phyloP scores from a whole-genome alignment of 1,140 invertebrate species.

The Notospermus geniculatus region DNA sequence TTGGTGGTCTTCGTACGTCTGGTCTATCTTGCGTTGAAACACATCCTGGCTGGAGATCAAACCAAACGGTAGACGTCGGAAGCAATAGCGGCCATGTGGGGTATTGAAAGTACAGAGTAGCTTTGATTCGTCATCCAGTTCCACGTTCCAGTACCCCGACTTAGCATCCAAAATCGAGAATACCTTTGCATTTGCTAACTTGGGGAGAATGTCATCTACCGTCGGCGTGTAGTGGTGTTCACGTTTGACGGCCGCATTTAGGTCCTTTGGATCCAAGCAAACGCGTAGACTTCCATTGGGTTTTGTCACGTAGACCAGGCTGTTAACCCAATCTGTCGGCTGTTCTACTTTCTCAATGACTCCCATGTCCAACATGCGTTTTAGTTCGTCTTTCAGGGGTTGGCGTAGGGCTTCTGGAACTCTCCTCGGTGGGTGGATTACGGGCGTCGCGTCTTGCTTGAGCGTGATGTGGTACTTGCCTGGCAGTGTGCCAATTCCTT shows the following conservation, averaged over 20 bases:
- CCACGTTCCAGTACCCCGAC: slow-evolving; percentile 55
- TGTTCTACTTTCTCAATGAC: slow-evolving; percentile 39
- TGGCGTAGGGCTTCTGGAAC: slow-evolving; percentile 39
- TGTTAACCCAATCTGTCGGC: slow-evolving; percentile 33
- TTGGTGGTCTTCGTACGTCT: too few relatives aligned
- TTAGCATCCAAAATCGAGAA: slow-evolving; percentile 58
- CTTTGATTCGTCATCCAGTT: slow-evolving; percentile 41
- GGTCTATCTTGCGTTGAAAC: too few relatives aligned
- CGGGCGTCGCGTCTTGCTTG: slow-evolving; percentile 23
- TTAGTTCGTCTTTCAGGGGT: slow-evolving; percentile 28
- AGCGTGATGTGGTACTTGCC: slow-evolving; percentile 31
- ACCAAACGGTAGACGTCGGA: too few relatives aligned
- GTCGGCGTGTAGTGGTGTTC: slow-evolving; percentile 24
- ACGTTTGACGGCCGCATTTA: slow-evolving; percentile 37
- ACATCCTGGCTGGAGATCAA: too few relatives aligned
- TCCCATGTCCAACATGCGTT: slow-evolving; percentile 21
- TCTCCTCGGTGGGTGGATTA: slow-evolving; percentile 30
- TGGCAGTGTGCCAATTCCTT: slow-evolving; percentile 21
- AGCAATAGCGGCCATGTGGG: too few relatives aligned
- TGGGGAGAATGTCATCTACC: slow-evolving; percentile 23
- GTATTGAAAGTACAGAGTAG: slow-evolving; percentile 28
- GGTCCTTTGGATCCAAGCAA: slow-evolving; percentile 27
- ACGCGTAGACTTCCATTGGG: slow-evolving; percentile 25
- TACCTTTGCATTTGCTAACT: slow-evolving; percentile 47
- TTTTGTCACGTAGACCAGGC: slow-evolving; percentile 28